Percentiles rank a stretch among this genome's conserved stretches.
Conservation (phyloP, 1,140 invertebrate species). For the Drosophila truncata region DNA sequence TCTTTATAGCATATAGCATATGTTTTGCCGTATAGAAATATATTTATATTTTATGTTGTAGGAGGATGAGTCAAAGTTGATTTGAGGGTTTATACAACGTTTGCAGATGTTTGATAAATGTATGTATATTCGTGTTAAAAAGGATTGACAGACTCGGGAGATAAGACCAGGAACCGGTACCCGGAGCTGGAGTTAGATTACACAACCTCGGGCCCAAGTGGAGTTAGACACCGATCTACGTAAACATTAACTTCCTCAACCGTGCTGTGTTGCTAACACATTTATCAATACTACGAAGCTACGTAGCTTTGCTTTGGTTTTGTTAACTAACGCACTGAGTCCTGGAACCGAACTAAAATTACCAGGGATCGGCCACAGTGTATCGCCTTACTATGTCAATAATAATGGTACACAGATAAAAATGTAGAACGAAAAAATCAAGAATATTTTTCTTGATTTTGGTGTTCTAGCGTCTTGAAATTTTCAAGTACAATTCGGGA, state of each 20-base stretch:
- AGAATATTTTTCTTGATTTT: too few relatives aligned
- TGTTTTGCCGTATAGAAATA: slow-evolving; percentile 39
- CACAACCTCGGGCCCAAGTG: not conserved
- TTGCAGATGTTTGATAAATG: not conserved
- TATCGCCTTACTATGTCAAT: slow-evolving; percentile 49
- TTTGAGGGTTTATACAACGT: not conserved
- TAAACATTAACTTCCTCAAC: not conserved
- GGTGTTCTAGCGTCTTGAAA: too few relatives aligned
- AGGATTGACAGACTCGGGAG: not conserved
- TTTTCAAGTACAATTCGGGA: too few relatives aligned
- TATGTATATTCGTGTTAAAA: not conserved
- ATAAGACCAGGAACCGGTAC: not conserved
- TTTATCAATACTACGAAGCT: slow-evolving; percentile 24
- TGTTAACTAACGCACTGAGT: slow-evolving; percentile 43
- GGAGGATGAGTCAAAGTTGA: not conserved
- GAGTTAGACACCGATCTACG: slow-evolving; percentile 5
- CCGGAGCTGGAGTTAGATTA: not conserved
- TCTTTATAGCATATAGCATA: slow-evolving; percentile 33
- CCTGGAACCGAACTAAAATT: slow-evolving; percentile 6
- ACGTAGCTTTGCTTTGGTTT: slow-evolving; percentile 36
- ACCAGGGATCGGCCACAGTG: slow-evolving; percentile 24
- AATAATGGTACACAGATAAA: too few relatives aligned
- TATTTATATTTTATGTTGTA: slow-evolving; percentile 27
- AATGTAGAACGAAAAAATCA: too few relatives aligned
- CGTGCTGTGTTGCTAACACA: not conserved